Conservation (phyloP, 2,888 invertebrate species). For the Thecophora atra region DNA sequence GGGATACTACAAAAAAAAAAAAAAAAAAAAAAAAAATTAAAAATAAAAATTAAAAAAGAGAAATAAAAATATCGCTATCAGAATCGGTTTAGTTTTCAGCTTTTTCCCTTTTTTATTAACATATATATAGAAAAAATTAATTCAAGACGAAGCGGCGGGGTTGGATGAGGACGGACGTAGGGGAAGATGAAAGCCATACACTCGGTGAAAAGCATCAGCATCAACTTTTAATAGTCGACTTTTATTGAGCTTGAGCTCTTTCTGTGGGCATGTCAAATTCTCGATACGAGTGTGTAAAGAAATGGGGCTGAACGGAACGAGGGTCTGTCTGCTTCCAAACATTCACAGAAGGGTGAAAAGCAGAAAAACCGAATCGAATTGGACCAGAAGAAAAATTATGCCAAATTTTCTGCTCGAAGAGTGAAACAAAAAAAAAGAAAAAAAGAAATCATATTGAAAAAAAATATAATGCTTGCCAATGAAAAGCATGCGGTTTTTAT, state of each 20-base stretch:
- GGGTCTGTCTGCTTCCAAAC: not conserved
- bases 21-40: slow-evolving; percentile 9
- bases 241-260: not conserved
- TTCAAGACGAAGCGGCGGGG: too few species aligned
- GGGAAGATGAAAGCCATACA: not conserved
- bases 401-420: not conserved
- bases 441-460: not conserved
- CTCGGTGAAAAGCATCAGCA: not conserved
- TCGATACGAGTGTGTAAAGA: not conserved
- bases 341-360: too few species aligned
- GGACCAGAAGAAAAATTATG: too few species aligned
- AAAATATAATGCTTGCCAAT: slow-evolving; percentile 4
- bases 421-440: not conserved
- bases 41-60: not conserved
- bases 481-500: not conserved
- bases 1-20: not conserved
- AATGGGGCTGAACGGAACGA: not conserved
- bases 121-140: slow-evolving; percentile 27
- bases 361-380: too few species aligned
- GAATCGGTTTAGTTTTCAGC: not conserved
- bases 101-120: slow-evolving; percentile 15
- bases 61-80: not conserved
- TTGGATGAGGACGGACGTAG: too few species aligned
- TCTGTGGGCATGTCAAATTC: not conserved
- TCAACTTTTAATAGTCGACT: not conserved